phyloP scores from a whole-genome alignment of 2,797 vertebrate genomes.

The Ptychadena robeensis region DNA sequence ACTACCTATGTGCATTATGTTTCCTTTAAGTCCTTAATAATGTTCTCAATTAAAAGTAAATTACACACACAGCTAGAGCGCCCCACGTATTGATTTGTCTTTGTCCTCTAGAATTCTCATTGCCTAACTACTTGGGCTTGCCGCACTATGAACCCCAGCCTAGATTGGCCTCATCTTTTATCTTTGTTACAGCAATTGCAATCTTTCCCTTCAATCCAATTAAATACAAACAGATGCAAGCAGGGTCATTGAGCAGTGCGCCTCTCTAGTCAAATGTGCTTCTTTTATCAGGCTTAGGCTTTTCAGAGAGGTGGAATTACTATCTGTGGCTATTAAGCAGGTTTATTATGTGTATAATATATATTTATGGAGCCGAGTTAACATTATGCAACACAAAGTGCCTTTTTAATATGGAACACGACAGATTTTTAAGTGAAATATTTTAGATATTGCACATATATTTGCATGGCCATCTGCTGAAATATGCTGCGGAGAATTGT shows the following conservation, averaged over 20 bases:
- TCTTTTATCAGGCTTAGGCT: slow-evolving; percentile 35
- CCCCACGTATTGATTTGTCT: not conserved
- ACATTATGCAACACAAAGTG: slow-evolving; percentile 44
- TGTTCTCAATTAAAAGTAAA: slow-evolving; percentile 7
- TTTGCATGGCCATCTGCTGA: slow-evolving; percentile 56
- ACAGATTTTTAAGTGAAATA: slow-evolving; percentile 54
- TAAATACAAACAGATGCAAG: slow-evolving; percentile 57
- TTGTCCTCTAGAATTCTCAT: slow-evolving; percentile 8
- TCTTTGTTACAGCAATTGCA: slow-evolving; percentile 42
- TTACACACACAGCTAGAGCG: not conserved
- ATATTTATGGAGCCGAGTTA: slow-evolving; percentile 45
- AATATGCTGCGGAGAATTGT: slow-evolving; percentile 29
- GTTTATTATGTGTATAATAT: slow-evolving; percentile 60
- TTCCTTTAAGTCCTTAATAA: not conserved
- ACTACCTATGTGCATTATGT: no score
- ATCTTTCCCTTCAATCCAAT: slow-evolving; percentile 54
- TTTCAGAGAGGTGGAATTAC: slow-evolving; percentile 53
- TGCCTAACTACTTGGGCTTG: slow-evolving; percentile 21
- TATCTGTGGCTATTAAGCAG: slow-evolving; percentile 47
- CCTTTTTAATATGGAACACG: slow-evolving; percentile 45
- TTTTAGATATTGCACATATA: slow-evolving; percentile 41
- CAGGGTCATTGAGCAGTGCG: slow-evolving; percentile 40
- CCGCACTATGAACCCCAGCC: not conserved
- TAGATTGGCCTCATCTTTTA: slow-evolving; percentile 36
- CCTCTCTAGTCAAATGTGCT: slow-evolving; percentile 38